Base-by-base conservation (phyloP, 2,888 invertebrate genomes). In the Argyresthia goedartella region DNA sequence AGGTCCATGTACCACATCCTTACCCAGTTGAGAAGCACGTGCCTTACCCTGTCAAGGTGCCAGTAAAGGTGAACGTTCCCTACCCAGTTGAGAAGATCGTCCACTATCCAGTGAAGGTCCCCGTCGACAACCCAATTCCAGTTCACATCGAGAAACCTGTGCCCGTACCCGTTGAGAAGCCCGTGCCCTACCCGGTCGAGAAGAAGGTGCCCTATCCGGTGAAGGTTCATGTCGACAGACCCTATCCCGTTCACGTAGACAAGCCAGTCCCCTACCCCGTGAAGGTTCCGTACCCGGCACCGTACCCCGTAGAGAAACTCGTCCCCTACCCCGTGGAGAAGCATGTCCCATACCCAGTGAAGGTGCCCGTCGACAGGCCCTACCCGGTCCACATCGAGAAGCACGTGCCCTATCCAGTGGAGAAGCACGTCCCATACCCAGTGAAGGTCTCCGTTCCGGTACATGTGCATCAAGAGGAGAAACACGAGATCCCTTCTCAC, bases 181-280 rank as follows among this genome's bases (percentile, higher is more conserved):
- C 89, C 51, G 91, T 93, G 49, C 93, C 93, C 1, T 93, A 93
- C 73, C 91, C 91, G 52, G 91, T 93, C 0, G 92, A 92, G 62
- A 92, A 92, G 73, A 81, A 87, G 50, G 91, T 91, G 46, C 92
- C 91, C 45, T 91, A 91, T 69, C 92, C 92, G 51, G 92, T 93
- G 1, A 91, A 92, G 71, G 89, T 92, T 46, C 88, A 80, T 49
- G 87, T 90, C 39, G 91, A 93, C 47, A 88, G 90, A 65, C 93
- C 91, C 44, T 88, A 93, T 6, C 92, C 92, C 8, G 91, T 92
- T 13, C 91, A 92, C 56, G 93, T 94, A 1, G 93, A 93, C 56
- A 93, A 93, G 69, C 93, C 91, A 42, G 92, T 93, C 58, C 94
- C 94, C 34, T 91, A 91, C 62, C 88, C 88, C 49, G 93, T 94